Percentiles rank a stretch among this genome's conserved stretches.
Evolutionary conservation across 2,888 invertebrate genomes (phyloP).

Genomic region (Strigamia crassipes): DNA sequence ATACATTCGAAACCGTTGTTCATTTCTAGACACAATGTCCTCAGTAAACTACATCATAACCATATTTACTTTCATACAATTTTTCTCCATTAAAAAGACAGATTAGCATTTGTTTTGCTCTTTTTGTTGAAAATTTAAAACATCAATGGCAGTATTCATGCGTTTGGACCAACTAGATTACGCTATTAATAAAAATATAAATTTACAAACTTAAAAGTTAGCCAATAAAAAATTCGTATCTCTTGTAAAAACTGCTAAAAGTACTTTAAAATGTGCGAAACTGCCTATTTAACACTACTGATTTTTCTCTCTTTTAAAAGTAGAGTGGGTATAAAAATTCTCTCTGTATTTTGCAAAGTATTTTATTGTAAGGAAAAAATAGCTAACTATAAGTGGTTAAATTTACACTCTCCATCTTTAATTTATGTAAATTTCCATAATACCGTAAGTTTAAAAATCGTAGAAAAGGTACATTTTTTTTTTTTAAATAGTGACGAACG

Average conservation of each 20-base stretch:
- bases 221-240: no score
- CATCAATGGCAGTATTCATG: not conserved
- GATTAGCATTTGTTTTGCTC: no score
- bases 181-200: no score
- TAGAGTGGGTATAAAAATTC: not conserved
- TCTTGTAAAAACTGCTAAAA: no score
- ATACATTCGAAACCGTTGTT: not conserved
- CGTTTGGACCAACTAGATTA: not conserved
- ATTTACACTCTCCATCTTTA: not conserved
- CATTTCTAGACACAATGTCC: not conserved
- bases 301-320: not conserved
- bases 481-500: no score
- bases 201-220: no score
- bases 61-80: not conserved
- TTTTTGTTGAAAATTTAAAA: not conserved
- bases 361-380: not conserved
- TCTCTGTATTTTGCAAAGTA: not conserved
- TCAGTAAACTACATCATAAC: not conserved
- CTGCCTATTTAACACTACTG: not conserved
- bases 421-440: not conserved
- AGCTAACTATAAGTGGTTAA: not conserved
- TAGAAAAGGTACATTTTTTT: not conserved
- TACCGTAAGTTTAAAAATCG: not conserved
- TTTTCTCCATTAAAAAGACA: not conserved
- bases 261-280: not conserved